These are phyloP conservation scores for Bedellia somnulentella DNA, from an alignment of 2,888 invertebrate species.

Conservation along the genomic window DNA sequence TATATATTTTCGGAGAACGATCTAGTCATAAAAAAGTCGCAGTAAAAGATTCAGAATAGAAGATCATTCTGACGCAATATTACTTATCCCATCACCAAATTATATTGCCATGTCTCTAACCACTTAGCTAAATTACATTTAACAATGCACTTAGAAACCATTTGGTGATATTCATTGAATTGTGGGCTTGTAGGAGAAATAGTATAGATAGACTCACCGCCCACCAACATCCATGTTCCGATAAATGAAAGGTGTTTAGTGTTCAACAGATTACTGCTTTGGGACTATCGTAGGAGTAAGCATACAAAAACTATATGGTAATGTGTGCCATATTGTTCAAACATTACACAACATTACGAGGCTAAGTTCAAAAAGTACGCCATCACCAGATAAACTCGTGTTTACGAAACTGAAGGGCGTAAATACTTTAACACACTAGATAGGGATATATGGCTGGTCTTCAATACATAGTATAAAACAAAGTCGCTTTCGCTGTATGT, in stretches of 20 bases:
- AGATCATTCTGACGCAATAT: no score
- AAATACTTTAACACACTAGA: no score
- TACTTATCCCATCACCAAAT: no score
- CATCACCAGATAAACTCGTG: slow-evolving; percentile 1
- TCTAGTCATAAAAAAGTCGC: no score
- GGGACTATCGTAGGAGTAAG: neutral
- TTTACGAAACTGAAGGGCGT: slow-evolving; percentile 1
- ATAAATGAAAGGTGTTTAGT: neutral
- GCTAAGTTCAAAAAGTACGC: neutral
- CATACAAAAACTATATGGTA: neutral
- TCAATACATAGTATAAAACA: no score
- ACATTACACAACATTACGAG: slow-evolving; percentile 17
- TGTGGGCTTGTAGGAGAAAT: neutral
- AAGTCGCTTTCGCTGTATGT: no score
- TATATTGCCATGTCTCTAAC: no score
- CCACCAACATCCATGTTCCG: neutral
- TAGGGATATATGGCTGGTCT: no score
- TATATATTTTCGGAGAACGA: no score
- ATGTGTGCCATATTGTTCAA: slow-evolving; percentile 19
- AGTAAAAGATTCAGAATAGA: no score
- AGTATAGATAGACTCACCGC: neutral
- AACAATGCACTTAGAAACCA: neutral
- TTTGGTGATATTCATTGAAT: neutral
- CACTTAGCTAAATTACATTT: no score
- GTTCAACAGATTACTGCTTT: neutral